phyloP scores from a whole-genome alignment of 2,797 vertebrate genomes.

The Mus caroli region DNA sequence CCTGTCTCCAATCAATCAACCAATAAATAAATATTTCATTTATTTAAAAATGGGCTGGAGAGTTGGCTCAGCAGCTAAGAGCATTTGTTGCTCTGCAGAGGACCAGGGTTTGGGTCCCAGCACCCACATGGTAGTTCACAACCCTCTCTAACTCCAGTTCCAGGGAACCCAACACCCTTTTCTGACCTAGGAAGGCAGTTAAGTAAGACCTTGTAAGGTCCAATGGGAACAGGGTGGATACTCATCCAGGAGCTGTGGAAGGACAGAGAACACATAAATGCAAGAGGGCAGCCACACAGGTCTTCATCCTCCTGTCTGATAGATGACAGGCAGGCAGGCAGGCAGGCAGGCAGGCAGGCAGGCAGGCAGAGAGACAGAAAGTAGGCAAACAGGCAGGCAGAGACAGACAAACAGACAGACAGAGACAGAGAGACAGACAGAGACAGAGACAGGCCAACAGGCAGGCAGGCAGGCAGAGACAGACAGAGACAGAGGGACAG shows the following conservation, averaged over 20 bases:
- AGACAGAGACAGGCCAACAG: too few relatives aligned
- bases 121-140: neutral
- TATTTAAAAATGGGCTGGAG: neutral
- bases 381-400: neutral
- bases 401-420: neutral
- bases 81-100: neutral
- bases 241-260: neutral
- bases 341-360: too few relatives aligned
- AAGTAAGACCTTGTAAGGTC: accelerated
- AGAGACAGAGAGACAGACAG: too few relatives aligned
- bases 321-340: neutral
- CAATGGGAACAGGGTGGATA: neutral
- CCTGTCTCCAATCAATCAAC: neutral
- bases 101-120: neutral
- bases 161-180: neutral
- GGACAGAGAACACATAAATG: neutral
- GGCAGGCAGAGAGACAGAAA: neutral
- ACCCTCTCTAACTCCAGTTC: too few relatives aligned
- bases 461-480: neutral
- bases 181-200: neutral
- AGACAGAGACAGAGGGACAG: too few relatives aligned
- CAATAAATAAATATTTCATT: neutral
- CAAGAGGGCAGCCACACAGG: neutral
- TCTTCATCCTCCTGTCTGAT: neutral
- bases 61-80: neutral